phyloP scores from a whole-genome alignment of 2,113 vertebrate species.

The Eulemur rufifrons region DNA sequence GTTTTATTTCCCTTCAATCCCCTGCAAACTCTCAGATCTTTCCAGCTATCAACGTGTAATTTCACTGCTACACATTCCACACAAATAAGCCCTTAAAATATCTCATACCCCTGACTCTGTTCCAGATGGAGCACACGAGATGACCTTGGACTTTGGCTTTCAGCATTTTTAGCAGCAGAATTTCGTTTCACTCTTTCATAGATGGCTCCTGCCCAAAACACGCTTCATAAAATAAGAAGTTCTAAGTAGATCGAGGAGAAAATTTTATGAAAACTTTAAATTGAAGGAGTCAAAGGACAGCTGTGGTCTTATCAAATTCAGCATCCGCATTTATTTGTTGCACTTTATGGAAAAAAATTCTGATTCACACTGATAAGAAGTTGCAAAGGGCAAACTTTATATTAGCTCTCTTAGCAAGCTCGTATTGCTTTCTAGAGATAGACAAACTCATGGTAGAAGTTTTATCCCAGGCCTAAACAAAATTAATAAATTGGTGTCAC shows the following conservation, averaged over 20 bases:
- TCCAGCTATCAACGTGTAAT: background rate
- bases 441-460: background rate
- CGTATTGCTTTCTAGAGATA: background rate
- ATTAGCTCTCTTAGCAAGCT: slow-evolving; percentile 20
- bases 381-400: background rate
- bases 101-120: background rate
- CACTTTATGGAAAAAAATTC: background rate
- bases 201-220: background rate
- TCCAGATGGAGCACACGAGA: background rate
- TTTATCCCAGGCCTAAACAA: background rate
- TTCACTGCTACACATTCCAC: background rate
- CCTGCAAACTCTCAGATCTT: background rate
- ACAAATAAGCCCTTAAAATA: slow-evolving; percentile 12
- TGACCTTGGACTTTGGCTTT: background rate
- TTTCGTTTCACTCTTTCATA: slow-evolving; percentile 32
- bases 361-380: background rate
- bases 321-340: slow-evolving; percentile 19
- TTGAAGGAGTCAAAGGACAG: background rate
- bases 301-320: slow-evolving; percentile 7
- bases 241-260: slow-evolving; percentile 26
- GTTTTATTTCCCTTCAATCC: background rate
- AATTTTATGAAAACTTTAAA: background rate
- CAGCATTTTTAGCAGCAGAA: background rate
- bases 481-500: background rate
- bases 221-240: slow-evolving; percentile 20